Base-by-base conservation (phyloP, 2,888 invertebrate genomes). In the Ochropleura leucogaster region DNA sequence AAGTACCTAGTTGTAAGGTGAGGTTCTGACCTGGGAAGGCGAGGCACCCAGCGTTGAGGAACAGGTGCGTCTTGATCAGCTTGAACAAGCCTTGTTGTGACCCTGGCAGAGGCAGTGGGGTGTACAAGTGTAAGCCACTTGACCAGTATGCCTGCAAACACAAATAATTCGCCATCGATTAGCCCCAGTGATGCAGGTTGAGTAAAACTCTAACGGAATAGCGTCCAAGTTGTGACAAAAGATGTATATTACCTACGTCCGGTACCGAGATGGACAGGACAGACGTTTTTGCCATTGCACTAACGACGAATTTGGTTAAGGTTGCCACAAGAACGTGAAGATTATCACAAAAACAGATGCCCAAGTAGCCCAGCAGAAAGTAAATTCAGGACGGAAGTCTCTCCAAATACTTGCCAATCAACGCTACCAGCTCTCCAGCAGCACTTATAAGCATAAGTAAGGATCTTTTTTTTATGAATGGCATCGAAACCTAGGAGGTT, bases 11-110 rank as follows among this genome's bases (percentile, higher is more conserved):
- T 30, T n/a, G 51, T 40, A 81, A 40, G 18, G 44, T 42, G 30
- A 83, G 59, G 46, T 44, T 79, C 90, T 88, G 10, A 94, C 94
- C 94, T 7, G 93, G 92, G 60, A 88, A 84, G 0, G 95, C 97
- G 83, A 98, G 97, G 92, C 98, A 99, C 85, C 99, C 99, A 70
- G 97, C 97, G 93, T 99, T 99, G 79, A 99, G 93, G 94, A 99
- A 99, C 72, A 98, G 96, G 94, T 99, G 99, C 59, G 98, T 97
- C 79, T 98, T 97, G 93, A 99, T 98, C 85, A 98, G 97, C 85
- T 99, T 98, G 0, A 98, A 98, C 84, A 99, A 97, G 10, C 98
- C 98, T 62, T 98, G 98, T 88, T 97, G 97, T 16, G 98, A 97
- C 5, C 98, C 98, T 82, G 97, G 97, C 95, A 99, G 99, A 20